Evolutionary conservation across 2,113 vertebrate species (phyloP), one percentile per base, ranked within the genome.

Genomic region (Ursus arctos): DNA sequence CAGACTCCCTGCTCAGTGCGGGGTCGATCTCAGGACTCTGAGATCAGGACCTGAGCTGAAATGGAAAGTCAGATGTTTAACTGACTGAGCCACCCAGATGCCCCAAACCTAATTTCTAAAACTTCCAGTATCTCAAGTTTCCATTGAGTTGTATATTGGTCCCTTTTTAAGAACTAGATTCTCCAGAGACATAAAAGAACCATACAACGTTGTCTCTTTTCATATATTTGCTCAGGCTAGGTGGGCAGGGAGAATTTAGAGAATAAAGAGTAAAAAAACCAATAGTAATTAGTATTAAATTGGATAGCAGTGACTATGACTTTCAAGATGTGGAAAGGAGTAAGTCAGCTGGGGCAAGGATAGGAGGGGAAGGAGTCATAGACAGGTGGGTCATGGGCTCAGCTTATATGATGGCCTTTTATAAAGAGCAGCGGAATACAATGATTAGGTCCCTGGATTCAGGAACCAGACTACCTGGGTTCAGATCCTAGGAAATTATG

Each of bases 31-130:
- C n/a, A 69, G 67, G 67, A 36, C 67, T 19, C 67, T 4, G 8
- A 69, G 67, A 36, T 69, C 33, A 69, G 33, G 33, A 10, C 18
- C 33, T 69, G 18, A 69, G 33, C 18, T 69, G 33, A 69, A 69
- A 19, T 36, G 33, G 21, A 69, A 28, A 69, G 16, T 69, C 33
- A 10, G 67, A 36, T 69, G 67, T 6, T 69, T 18, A 19, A 69
- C 18, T 19, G 33, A 36, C 33, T 69, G 67, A 69, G 18, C 33
- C 67, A 69, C 16, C 33, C 67, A 21, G 67, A 4, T 1, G 1
- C n/a, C 18, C 67, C 33, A 95, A 93, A 53, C 0, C n/a, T 74
- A 95, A 76, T 85, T 69, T 95, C 63, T 81, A 88, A 92, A 61
- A 65, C 16, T 14, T 53, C 47, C 31, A 88, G 4, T 55, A 61